A percentile compares a stretch with the other conserved stretches of the same genome.
These are phyloP conservation scores for Antheraea assamensis DNA, from an alignment of 2,888 invertebrate species.

Conservation along the genomic window DNA sequence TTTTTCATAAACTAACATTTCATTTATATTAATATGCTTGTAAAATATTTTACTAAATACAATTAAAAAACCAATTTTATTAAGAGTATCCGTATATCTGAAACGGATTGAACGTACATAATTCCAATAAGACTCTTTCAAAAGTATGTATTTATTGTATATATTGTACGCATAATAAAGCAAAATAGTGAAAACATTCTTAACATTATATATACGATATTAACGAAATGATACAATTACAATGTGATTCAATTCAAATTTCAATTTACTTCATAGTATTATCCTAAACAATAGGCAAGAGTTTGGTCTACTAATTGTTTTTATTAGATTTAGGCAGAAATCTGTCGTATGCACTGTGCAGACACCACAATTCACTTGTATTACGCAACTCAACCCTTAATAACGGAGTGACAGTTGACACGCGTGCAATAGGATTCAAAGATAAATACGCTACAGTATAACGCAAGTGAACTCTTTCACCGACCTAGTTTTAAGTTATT, in stretches of 20 bases:
- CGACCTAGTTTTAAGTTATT: conserved; percentile 9
- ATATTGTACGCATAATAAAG: neutral
- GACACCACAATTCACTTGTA: neutral
- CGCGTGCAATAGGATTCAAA: conserved; percentile 6
- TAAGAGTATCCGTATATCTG: neutral
- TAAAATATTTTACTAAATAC: neutral
- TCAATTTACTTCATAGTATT: neutral
- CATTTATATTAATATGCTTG: neutral
- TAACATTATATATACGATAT: too few species aligned
- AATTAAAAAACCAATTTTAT: neutral
- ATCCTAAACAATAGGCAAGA: neutral
- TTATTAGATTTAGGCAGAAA: neutral
- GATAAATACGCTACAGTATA: conserved; percentile 5
- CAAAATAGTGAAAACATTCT: neutral
- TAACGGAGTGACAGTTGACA: too few species aligned
- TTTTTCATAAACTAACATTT: neutral
- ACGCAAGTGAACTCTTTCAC: conserved; percentile 9
- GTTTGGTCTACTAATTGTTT: neutral
- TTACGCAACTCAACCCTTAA: conserved; percentile 8
- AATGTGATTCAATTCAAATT: neutral
- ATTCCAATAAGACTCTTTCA: neutral
- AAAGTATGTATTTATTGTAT: neutral
- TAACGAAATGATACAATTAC: neutral
- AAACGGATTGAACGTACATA: neutral
- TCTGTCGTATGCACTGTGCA: neutral